Percentiles rank a stretch among this genome's conserved stretches.
These are phyloP conservation scores for Dicranocentrus wangi DNA, from an alignment of 2,888 invertebrate species.

Conservation along the genomic window DNA sequence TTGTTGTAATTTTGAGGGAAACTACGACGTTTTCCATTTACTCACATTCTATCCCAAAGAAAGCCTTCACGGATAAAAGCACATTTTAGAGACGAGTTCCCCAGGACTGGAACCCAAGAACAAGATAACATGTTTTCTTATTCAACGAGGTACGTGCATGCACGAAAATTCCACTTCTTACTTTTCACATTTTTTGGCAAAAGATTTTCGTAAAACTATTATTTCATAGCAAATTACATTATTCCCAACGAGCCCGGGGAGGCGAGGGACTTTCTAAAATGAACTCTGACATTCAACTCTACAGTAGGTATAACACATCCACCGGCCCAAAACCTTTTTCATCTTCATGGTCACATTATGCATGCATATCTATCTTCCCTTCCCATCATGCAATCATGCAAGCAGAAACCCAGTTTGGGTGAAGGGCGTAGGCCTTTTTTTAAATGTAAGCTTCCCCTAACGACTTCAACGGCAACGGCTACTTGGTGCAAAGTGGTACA, in stretches of 20 bases:
- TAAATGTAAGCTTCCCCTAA: neutral
- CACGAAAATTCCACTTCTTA: too few relatives aligned
- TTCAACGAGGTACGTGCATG: too few relatives aligned
- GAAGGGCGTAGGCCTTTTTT: slow-evolving; percentile 53
- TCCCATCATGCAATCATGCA: slow-evolving; percentile 18
- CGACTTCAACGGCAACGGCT: slow-evolving; percentile 12
- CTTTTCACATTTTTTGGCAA: neutral
- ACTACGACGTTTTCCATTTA: neutral
- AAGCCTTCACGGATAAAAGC: too few relatives aligned
- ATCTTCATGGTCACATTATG: slow-evolving; percentile 46
- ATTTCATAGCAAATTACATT: slow-evolving; percentile 3
- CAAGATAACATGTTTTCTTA: too few relatives aligned
- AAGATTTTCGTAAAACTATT: neutral
- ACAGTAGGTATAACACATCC: neutral
- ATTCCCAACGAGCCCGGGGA: neutral
- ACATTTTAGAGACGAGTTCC: too few relatives aligned
- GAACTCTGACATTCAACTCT: slow-evolving; percentile 55
- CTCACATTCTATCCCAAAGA: too few relatives aligned
- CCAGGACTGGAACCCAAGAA: too few relatives aligned
- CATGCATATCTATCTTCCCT: neutral
- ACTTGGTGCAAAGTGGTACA: neutral
- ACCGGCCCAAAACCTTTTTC: neutral
- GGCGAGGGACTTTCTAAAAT: neutral
- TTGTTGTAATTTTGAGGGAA: slow-evolving; percentile 12
- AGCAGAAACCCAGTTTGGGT: slow-evolving; percentile 21